Evolutionary conservation across 1,140 invertebrate genomes (phyloP).

Genomic region (Zaprionus taronus): DNA sequence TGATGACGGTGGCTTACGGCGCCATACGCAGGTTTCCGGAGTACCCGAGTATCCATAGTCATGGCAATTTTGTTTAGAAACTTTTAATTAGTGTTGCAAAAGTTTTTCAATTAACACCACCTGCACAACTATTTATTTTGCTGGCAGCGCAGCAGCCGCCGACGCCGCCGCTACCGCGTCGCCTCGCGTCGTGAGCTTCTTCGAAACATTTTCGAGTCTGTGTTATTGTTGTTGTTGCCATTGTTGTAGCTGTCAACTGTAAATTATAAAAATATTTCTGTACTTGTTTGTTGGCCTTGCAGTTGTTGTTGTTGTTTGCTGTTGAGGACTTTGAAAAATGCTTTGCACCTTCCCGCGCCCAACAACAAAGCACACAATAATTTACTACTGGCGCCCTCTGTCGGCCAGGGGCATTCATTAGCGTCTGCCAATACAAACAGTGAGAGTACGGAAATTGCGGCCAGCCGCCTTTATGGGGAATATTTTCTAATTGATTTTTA

Average conservation of each 20-base stretch:
- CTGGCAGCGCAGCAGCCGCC: slow-evolving; percentile 36
- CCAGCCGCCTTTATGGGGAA: slow-evolving; percentile 61
- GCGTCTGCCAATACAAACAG: slow-evolving; percentile 15
- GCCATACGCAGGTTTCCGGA: neutral
- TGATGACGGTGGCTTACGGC: neutral
- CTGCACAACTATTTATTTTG: slow-evolving; percentile 84
- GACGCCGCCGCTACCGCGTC: neutral
- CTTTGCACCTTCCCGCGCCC: slow-evolving; percentile 22
- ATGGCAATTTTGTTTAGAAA: slow-evolving; percentile 82
- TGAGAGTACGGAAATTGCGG: slow-evolving; percentile 53
- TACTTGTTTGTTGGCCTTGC: slow-evolving; percentile 47
- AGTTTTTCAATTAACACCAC: slow-evolving; percentile 84
- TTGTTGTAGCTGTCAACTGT: slow-evolving; percentile 73
- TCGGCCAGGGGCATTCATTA: slow-evolving; percentile 33
- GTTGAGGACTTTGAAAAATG: slow-evolving; percentile 33
- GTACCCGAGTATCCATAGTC: slow-evolving; percentile 51
- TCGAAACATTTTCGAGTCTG: slow-evolving; percentile 42
- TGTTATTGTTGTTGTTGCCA: slow-evolving; percentile 53
- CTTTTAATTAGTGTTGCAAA: slow-evolving; percentile 84
- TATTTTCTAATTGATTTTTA: slow-evolving; percentile 76
- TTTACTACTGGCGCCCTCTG: slow-evolving; percentile 46
- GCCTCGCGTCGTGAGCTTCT: slow-evolving; percentile 33
- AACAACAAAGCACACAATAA: slow-evolving; percentile 54
- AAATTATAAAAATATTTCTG: slow-evolving; percentile 81
- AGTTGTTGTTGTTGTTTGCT: slow-evolving; percentile 8